phyloP scores from a whole-genome alignment of 2,113 vertebrate genomes.

The Rhadina sibilatrix region DNA sequence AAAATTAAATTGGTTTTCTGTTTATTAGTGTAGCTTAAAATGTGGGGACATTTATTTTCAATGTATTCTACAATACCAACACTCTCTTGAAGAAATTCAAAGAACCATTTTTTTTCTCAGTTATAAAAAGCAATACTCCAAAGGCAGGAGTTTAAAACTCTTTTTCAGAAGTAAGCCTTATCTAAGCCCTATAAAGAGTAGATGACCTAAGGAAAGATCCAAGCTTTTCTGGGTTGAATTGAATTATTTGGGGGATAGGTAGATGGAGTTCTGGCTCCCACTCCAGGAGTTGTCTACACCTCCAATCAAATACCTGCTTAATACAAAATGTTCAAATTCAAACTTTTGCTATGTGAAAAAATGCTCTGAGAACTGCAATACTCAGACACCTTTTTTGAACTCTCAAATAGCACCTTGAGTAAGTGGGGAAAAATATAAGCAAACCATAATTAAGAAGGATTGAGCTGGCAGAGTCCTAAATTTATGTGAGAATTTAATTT shows the following conservation, averaged over 20 bases:
- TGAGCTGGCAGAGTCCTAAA: background rate
- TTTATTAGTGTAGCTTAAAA: background rate
- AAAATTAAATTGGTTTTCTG: background rate
- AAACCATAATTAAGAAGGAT: background rate
- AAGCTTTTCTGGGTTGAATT: background rate
- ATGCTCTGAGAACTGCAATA: background rate
- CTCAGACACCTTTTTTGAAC: background rate
- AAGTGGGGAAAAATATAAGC: background rate
- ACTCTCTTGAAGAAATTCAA: background rate
- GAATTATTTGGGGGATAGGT: background rate
- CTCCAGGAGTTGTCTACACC: background rate
- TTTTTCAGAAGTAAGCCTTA: background rate
- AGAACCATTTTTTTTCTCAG: background rate
- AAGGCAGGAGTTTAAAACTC: background rate
- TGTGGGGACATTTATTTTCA: background rate
- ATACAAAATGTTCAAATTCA: background rate
- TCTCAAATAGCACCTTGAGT: background rate
- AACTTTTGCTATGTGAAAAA: background rate
- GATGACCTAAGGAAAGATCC: background rate
- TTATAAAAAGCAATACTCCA: background rate
- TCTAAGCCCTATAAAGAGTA: background rate
- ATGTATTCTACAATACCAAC: background rate
- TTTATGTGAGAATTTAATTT: background rate
- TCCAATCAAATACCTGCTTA: background rate
- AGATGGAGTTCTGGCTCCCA: background rate